phyloP scores from a whole-genome alignment of 2,113 vertebrate species.

The Odocoileus hemionus region DNA sequence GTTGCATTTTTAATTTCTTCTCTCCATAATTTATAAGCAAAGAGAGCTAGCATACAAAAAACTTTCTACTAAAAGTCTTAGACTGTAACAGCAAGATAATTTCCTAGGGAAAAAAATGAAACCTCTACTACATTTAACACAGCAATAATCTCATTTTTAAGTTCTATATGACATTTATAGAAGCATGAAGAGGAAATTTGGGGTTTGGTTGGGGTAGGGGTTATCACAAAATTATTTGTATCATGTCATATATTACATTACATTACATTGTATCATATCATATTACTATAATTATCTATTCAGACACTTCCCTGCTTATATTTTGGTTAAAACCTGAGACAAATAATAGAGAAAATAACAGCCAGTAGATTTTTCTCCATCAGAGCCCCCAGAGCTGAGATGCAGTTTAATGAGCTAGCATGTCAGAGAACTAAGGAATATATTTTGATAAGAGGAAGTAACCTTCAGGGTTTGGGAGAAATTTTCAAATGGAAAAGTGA shows the following conservation, averaged over 20 bases:
- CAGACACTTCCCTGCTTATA: not conserved
- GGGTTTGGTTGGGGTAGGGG: not conserved
- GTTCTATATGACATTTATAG: not conserved
- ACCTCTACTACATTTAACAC: not conserved
- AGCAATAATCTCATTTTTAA: not conserved
- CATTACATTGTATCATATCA: not conserved
- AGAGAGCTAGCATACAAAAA: not conserved
- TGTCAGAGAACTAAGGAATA: conserved; percentile 35
- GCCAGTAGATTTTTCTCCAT: not conserved
- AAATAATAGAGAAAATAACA: not conserved
- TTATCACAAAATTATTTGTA: not conserved
- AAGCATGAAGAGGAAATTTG: not conserved
- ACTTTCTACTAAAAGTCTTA: not conserved
- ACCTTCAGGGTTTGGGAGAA: conserved; percentile 11
- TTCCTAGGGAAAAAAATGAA: not conserved
- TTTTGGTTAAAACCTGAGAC: not conserved
- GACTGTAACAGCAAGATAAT: not conserved
- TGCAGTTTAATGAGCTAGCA: conserved; percentile 44
- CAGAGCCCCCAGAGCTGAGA: not conserved
- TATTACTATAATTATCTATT: not conserved
- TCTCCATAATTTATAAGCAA: not conserved
- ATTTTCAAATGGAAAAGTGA: conserved; percentile 27
- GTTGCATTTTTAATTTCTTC: not conserved
- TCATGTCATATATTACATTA: not conserved
- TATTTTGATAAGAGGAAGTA: conserved; percentile 50